These are phyloP conservation scores for Apostichopus leukothele DNA, from an alignment of 53 echinoderm and acorn worm species.

Conservation along the genomic window DNA sequence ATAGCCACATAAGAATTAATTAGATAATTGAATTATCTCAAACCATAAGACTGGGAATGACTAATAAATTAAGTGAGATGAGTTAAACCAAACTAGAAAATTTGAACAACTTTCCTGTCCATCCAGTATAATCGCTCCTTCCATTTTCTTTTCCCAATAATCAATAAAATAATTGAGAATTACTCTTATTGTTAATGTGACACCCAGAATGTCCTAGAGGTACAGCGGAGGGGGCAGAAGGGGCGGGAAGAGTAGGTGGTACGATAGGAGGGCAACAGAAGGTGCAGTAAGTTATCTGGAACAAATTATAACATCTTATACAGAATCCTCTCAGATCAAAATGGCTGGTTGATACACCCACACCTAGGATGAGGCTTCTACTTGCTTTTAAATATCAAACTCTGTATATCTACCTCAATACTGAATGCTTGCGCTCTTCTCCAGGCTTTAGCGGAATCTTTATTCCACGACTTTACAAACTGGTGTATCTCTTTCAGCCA, in stretches of 20 bases:
- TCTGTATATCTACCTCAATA: conserved; percentile 67
- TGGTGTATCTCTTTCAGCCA: conserved; percentile 86
- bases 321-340: too few relatives aligned
- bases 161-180: too few relatives aligned
- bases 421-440: conserved; percentile 86
- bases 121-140: too few relatives aligned
- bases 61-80: too few relatives aligned
- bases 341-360: not conserved
- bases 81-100: too few relatives aligned
- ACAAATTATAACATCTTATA: not conserved
- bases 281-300: not conserved
- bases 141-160: too few relatives aligned
- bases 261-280: not conserved
- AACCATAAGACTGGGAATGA: too few relatives aligned
- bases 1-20: too few relatives aligned
- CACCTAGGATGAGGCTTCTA: not conserved
- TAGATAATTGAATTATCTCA: too few relatives aligned
- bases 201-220: not conserved
- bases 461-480: conserved; percentile 77
- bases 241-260: not conserved
- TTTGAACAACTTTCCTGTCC: too few relatives aligned
- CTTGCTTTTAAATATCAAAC: not conserved
- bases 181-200: too few relatives aligned
- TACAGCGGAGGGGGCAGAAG: not conserved
- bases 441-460: conserved; percentile 70